These are phyloP conservation scores for Typhlomys cinereus DNA, from an alignment of 2,113 vertebrate genomes.

Conservation along the genomic window DNA sequence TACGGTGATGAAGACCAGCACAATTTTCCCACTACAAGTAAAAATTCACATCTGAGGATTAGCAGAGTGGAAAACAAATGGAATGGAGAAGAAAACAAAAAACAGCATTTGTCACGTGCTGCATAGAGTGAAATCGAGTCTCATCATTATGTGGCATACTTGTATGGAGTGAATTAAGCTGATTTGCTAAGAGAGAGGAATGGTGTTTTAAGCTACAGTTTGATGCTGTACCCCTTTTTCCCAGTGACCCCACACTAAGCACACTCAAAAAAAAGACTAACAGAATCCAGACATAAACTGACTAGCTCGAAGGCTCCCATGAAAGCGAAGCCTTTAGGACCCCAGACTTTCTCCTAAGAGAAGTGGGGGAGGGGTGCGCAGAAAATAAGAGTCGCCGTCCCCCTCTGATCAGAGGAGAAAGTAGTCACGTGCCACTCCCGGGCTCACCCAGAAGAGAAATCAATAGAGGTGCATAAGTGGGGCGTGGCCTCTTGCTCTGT, in stretches of 20 bases:
- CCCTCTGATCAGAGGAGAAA: not conserved
- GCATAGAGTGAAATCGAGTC: not conserved
- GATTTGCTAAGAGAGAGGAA: not conserved
- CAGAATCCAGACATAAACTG: not conserved
- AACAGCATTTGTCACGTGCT: not conserved
- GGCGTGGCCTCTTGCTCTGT: not conserved
- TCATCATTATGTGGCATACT: not conserved
- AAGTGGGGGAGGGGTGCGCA: not conserved
- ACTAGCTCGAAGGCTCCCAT: not conserved
- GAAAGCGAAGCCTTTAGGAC: not conserved
- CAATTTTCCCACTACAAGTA: not conserved
- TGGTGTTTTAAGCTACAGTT: not conserved
- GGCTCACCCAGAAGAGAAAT: conserved; percentile 41
- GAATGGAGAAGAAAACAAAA: not conserved
- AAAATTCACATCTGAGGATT: not conserved
- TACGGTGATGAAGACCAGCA: not conserved
- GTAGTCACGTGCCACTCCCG: not conserved
- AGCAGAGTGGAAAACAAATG: not conserved
- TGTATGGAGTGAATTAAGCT: not conserved
- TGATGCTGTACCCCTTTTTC: not conserved
- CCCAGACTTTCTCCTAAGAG: not conserved
- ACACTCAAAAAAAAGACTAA: not conserved
- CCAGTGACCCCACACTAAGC: not conserved
- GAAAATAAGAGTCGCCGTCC: not conserved
- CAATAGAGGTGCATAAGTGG: conserved; percentile 49